phyloP scores from a whole-genome alignment of 2,888 invertebrate genomes.

The Cosmia trapezina region DNA sequence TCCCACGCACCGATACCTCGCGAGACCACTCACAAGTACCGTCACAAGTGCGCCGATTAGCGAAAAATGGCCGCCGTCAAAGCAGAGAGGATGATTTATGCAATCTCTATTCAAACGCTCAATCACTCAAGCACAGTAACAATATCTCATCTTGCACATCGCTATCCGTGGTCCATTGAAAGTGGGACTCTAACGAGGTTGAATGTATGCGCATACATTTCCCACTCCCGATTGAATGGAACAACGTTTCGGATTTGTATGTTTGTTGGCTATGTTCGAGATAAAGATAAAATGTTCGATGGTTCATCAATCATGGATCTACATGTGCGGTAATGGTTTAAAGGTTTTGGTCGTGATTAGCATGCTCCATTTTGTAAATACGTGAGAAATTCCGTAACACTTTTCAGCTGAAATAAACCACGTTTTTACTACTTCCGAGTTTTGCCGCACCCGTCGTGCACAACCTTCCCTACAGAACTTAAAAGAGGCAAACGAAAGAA shows the following conservation, averaged over 20 bases:
- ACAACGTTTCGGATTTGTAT: constrained; percentile 78
- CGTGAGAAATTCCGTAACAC: background rate
- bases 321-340: constrained; percentile 23
- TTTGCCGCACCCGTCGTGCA: background rate
- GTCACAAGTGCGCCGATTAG: too few species aligned
- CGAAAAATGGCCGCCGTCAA: too few species aligned
- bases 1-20: too few species aligned
- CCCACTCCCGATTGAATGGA: constrained; percentile 78
- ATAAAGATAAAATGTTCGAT: constrained; percentile 56
- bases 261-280: constrained; percentile 58
- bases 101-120: constrained; percentile 23
- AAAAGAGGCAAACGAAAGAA: too few species aligned
- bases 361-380: background rate
- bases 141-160: constrained; percentile 66
- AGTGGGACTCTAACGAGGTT: constrained; percentile 81
- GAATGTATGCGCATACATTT: constrained; percentile 87
- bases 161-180: constrained; percentile 65
- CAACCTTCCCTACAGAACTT: too few species aligned
- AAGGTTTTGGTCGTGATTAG: constrained; percentile 32
- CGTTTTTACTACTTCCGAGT: background rate
- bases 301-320: constrained; percentile 53
- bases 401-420: constrained; percentile 4
- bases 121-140: constrained; percentile 27
- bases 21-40: too few species aligned
- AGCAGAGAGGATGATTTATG: too few species aligned